phyloP scores from a whole-genome alignment of 1,140 invertebrate genomes.

The Pygmarrhopalites habei region DNA sequence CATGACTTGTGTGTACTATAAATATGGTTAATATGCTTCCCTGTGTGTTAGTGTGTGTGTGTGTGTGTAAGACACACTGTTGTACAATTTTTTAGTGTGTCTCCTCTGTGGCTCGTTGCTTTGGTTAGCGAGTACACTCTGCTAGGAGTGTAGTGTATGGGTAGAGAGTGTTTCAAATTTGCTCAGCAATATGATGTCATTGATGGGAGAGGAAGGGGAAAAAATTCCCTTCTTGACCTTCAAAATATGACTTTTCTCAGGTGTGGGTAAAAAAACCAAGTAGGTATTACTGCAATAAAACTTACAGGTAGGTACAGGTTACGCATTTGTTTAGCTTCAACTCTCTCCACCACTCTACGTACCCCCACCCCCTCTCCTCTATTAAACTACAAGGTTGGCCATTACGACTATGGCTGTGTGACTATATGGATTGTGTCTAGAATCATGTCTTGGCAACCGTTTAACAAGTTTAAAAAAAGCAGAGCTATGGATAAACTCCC shows the following conservation, averaged over 20 bases:
- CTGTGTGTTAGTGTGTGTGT: neutral
- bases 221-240: conserved; percentile 27
- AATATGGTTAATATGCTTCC: too few species aligned
- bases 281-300: conserved; percentile 7
- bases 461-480: too few species aligned
- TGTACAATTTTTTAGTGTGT: neutral
- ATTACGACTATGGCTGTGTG: too few species aligned
- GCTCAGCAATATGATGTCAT: conserved; percentile 19
- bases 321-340: neutral
- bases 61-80: neutral
- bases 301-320: conserved; percentile 2
- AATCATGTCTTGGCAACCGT: too few species aligned
- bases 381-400: too few species aligned
- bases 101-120: neutral
- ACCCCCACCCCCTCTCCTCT: too few species aligned
- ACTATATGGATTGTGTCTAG: too few species aligned
- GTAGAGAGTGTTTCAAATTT: conserved; percentile 2
- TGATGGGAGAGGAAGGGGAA: conserved; percentile 18
- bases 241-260: conserved; percentile 28
- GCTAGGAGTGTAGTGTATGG: neutral
- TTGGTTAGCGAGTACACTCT: neutral
- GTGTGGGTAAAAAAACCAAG: neutral
- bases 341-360: neutral
- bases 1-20: too few species aligned
- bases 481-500: too few species aligned